Evolutionary conservation across 2,113 vertebrate species (phyloP).

Genomic region (Psittacula cyanocephala): DNA sequence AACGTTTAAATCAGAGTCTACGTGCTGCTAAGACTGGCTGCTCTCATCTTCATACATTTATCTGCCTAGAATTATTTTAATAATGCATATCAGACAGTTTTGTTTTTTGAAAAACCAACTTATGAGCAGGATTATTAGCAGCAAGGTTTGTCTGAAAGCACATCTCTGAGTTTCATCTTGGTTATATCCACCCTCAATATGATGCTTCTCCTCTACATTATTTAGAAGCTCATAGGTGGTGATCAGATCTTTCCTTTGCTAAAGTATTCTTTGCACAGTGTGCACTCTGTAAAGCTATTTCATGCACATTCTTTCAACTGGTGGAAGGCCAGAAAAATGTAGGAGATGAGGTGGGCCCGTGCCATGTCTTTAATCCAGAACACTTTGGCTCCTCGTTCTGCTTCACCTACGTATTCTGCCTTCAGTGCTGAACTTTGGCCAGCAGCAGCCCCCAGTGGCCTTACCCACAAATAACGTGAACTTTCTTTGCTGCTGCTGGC

Average conservation of each 20-base stretch:
- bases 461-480: neutral
- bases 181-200: neutral
- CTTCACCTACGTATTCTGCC: neutral
- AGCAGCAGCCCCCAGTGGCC: neutral
- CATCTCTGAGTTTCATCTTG: neutral
- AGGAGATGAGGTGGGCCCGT: rapidly evolving
- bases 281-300: neutral
- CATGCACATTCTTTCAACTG: neutral
- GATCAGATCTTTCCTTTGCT: neutral
- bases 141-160: neutral
- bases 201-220: rapidly evolving
- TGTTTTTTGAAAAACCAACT: neutral
- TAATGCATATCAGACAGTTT: neutral
- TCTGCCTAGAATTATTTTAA: neutral
- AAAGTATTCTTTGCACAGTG: neutral
- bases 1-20: neutral
- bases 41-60: neutral
- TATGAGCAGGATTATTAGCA: neutral
- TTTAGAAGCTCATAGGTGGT: neutral
- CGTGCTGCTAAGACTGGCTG: neutral
- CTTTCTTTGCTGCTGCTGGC: neutral
- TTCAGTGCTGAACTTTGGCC: neutral
- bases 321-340: neutral
- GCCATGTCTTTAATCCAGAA: neutral
- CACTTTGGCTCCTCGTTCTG: neutral